phyloP scores from a whole-genome alignment of 2,797 vertebrate genomes.

The Thaleichthys pacificus region DNA sequence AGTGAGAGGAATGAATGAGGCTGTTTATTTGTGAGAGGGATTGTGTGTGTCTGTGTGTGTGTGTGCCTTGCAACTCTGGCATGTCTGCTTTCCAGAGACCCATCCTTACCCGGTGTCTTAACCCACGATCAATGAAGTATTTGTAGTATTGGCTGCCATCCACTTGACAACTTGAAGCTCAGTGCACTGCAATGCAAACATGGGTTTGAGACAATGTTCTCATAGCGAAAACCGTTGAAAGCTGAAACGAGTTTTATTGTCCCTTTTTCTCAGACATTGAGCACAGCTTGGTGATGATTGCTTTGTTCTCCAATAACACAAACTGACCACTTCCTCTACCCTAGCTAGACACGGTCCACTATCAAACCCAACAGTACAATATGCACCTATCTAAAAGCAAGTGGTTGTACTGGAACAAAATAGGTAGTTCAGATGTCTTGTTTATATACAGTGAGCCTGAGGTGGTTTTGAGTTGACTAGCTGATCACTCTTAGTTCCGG shows the following conservation, averaged over 20 bases:
- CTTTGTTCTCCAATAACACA: neutral
- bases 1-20: constrained; percentile 41
- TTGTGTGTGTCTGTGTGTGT: constrained; percentile 12
- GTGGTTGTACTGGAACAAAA: neutral
- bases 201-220: neutral
- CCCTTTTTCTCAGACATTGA: neutral
- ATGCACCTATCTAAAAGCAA: neutral
- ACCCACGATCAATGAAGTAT: constrained; percentile 2
- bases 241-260: neutral
- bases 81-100: constrained; percentile 5
- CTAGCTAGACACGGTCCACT: neutral
- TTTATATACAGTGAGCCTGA: neutral
- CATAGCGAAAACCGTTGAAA: neutral
- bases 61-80: neutral
- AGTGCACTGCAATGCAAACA: neutral
- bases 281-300: neutral
- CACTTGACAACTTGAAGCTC: neutral
- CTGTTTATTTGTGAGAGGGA: constrained; percentile 9
- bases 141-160: neutral
- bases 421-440: neutral
- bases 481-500: neutral
- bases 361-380: neutral
- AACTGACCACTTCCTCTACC: neutral
- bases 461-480: constrained; percentile 39
- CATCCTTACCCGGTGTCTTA: constrained; percentile 18